Conservation (phyloP, 2,797 vertebrate species). For the Tapirus indicus region DNA sequence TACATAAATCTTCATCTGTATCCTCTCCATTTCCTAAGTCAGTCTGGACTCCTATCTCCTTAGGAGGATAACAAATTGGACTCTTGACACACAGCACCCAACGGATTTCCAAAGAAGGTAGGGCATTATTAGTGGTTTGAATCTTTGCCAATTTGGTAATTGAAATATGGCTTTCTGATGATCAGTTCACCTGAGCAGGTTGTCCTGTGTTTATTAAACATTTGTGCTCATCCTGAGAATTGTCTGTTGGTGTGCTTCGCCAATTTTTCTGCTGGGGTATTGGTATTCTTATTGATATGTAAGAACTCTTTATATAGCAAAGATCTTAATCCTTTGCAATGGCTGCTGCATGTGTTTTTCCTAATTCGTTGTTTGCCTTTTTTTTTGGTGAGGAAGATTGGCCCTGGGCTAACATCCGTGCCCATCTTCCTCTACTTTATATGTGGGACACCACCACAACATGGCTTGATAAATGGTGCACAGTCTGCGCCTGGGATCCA, state of each 20-base stretch:
- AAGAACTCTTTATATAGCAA: neutral
- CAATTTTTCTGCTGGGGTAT: neutral
- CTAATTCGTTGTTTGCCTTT: neutral
- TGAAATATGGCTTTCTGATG: neutral
- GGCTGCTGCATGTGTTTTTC: neutral
- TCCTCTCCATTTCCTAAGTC: neutral
- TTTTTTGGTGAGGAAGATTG: too few relatives aligned
- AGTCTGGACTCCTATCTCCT: neutral
- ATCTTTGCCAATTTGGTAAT: neutral
- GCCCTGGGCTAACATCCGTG: too few relatives aligned
- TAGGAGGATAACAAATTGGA: neutral
- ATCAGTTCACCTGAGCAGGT: rapidly evolving
- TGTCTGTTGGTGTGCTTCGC: neutral
- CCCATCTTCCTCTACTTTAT: too few relatives aligned
- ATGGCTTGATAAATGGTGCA: too few relatives aligned
- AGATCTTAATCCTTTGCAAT: too few relatives aligned
- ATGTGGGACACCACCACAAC: too few relatives aligned
- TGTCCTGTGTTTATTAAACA: neutral
- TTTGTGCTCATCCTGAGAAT: neutral
- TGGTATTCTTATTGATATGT: neutral
- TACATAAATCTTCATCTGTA: neutral
- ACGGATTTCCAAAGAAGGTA: neutral
- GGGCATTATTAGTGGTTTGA: neutral
- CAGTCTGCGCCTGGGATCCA: too few relatives aligned
- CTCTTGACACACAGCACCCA: too few relatives aligned